Base-by-base conservation (phyloP, 2,888 invertebrate species). In the Andricus curvator region DNA sequence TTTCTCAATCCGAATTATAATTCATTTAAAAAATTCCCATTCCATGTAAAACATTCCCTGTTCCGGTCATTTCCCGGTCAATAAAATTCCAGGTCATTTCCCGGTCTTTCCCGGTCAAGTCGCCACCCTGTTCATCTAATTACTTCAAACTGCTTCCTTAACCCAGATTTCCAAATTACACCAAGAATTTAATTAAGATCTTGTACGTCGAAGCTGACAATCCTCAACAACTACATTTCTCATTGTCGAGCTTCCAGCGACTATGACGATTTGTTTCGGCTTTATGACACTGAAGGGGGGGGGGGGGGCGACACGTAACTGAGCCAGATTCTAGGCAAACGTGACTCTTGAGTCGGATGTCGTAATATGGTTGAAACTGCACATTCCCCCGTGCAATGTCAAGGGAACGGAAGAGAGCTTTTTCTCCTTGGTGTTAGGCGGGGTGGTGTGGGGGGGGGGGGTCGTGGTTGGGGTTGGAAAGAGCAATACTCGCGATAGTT, bases 401-500 rank as follows among this genome's bases (percentile, higher is more conserved):
- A 77, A 79, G 79, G 81, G 79, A 84, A 83, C 76, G 79, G 79
- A 82, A 79, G 76, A 79, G 68, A 78, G 80, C 80, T 85, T 81
- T 83, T 83, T 80, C 81, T 79, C 77, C 67, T 70, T 76, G 64
- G 68, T 29, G 70, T 81, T 81, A 44, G 22, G 41, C 41, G 25
- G 25, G 25, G 1, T 1, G 25, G 25, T 25, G 25, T 4, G 60
- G 66, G 17, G n/a, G 25, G n/a, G 15, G n/a, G 44, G 17, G 44
- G 15, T 25, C 9, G 15, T 29, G 41, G 41, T 22, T 22, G 22
- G 51, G 70, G 25, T 20, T 33, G 56, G 74, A 74, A 74, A 74
- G 51, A 74, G 80, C 66, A 79, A 78, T 79, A 78, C 78, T 68
- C 68, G 79, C 77, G 78, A 80, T 82, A 84, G 84, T 84, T 80